Base-by-base conservation (phyloP, 2,797 vertebrate genomes). In the Acanthurus lineatus region DNA sequence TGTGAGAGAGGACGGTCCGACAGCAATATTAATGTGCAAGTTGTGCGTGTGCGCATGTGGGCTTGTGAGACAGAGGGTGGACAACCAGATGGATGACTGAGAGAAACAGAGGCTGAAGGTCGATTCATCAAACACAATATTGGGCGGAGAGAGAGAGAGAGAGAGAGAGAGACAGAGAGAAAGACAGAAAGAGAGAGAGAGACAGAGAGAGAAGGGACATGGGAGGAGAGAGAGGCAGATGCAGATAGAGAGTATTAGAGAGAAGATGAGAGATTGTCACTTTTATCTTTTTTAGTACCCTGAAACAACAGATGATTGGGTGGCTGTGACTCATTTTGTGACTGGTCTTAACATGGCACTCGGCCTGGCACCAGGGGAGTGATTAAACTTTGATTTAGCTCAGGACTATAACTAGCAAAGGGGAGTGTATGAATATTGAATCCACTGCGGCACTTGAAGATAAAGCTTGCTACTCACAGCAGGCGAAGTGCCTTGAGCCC, bases 401-500 rank as follows among this genome's bases (percentile, higher is more conserved):
- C 71, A 14, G 64, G 42, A 70, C 77, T 78, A 71, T 82, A 76
- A 85, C 67, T 28, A 85, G 77, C 72, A 77, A 77, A 68, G 52
- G 67, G 45, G 61, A 85, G 58, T 54, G 69, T 57, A 61, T 86
- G 85, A 83, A 86, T 81, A 84, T 83, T 84, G 81, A 82, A 89
- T 87, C 75, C 59, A 84, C 83, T 87, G 87, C 78, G 17, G 69
- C 81, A 82, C 63, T 67, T 22, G 47, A 84, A 75, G 73, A 73
- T 73, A 85, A 80, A 81, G 69, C 59, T 57, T 8, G 73, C 83
- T 85, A 97, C 98, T 99, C 92, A 99, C 98, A 99, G 95, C 83
- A 99, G 96, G 22, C 98, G 96, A 45, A 99, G 97, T 1, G 97
- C 96, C 60, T 95, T 96, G 69, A 99, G 96, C 3, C 98, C 98